Conservation (phyloP, 2,888 invertebrate species). For the Archips xylosteana region DNA sequence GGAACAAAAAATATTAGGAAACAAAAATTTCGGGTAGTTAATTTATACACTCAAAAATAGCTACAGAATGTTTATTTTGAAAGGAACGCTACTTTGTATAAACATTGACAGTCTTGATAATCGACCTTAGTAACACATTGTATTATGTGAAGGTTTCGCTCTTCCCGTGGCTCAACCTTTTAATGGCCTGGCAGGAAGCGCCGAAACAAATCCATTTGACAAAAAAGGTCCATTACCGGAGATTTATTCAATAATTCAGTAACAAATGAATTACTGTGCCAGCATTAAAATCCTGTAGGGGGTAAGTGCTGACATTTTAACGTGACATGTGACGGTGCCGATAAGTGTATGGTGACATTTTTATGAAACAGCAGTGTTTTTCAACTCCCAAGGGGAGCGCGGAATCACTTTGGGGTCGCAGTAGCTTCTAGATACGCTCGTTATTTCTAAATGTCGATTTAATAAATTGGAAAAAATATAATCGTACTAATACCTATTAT, state of each 20-base stretch:
- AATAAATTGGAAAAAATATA: too few species aligned
- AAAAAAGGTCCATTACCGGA: slow-evolving; percentile 71
- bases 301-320: slow-evolving; percentile 20
- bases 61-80: too few species aligned
- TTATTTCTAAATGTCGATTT: too few species aligned
- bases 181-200: slow-evolving; percentile 33
- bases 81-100: too few species aligned
- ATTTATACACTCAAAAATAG: too few species aligned
- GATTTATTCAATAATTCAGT: slow-evolving; percentile 81
- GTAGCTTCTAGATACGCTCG: too few species aligned
- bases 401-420: too few species aligned
- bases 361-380: not conserved
- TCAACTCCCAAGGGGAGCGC: too few species aligned
- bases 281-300: slow-evolving; percentile 47
- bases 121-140: not conserved
- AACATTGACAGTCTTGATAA: too few species aligned
- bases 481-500: too few species aligned
- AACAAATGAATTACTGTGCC: slow-evolving; percentile 69
- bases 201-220: slow-evolving; percentile 69
- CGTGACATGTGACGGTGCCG: slow-evolving; percentile 20
- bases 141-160: not conserved
- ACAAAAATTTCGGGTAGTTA: too few species aligned
- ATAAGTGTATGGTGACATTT: not conserved
- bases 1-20: too few species aligned
- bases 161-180: slow-evolving; percentile 18